A percentile compares a stretch with the other conserved stretches of the same genome.
Evolutionary conservation across 2,888 invertebrate genomes (phyloP).

Genomic region (Plemyria rubiginata): DNA sequence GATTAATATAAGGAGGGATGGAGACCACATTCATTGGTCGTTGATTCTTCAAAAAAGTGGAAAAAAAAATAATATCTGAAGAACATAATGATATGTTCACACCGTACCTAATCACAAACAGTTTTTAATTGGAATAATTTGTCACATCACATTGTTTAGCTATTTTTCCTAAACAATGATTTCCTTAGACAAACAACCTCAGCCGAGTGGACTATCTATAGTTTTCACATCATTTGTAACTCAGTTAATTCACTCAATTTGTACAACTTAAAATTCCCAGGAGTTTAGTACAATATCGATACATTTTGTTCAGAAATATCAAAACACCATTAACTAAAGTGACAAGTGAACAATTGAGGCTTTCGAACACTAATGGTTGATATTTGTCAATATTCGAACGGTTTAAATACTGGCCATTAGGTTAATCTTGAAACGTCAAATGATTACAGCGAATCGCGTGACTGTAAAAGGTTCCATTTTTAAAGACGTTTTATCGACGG

Average conservation of each 20-base stretch:
- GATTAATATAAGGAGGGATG: neutral
- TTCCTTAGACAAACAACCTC: no score
- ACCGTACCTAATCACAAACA: no score
- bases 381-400: slow-evolving; percentile 77
- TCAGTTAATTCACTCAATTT: no score
- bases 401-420: slow-evolving; percentile 63
- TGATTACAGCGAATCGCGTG: slow-evolving; percentile 71
- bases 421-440: slow-evolving; percentile 76
- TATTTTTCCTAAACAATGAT: no score
- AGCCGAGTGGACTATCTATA: no score
- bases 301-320: slow-evolving; percentile 35
- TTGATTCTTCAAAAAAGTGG: no score
- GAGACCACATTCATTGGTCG: neutral
- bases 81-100: no score
- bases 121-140: no score
- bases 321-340: slow-evolving; percentile 48
- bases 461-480: slow-evolving; percentile 77
- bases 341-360: slow-evolving; percentile 61
- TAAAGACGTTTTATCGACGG: slow-evolving; percentile 73
- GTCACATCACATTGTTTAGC: no score
- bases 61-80: no score
- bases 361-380: slow-evolving; percentile 59
- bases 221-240: no score
- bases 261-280: no score
- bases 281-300: slow-evolving; percentile 6